phyloP scores from a whole-genome alignment of 2,888 invertebrate species.

The Saturnia japonica region DNA sequence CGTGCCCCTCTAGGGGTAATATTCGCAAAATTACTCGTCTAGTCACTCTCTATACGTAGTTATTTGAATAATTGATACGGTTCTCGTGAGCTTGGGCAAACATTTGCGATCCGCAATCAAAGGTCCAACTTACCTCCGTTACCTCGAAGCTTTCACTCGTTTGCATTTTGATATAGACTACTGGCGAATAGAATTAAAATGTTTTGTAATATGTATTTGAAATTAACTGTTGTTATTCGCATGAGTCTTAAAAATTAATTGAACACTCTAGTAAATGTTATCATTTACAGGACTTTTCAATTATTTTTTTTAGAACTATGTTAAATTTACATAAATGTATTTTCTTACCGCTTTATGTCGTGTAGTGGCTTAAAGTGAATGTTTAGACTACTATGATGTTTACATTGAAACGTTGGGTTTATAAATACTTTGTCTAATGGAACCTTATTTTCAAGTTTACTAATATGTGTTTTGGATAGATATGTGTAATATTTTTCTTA shows the following conservation, averaged over 20 bases:
- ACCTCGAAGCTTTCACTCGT: conserved; percentile 48
- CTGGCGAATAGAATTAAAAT: conserved; percentile 23
- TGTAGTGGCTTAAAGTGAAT: no score
- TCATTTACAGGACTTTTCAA: not conserved
- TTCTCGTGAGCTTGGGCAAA: conserved; percentile 68
- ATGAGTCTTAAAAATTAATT: conserved; percentile 12
- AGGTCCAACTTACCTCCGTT: conserved; percentile 64
- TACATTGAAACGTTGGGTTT: not conserved
- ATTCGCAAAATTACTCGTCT: conserved; percentile 71
- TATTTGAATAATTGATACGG: conserved; percentile 78
- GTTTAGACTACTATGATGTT: no score
- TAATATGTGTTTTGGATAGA: not conserved
- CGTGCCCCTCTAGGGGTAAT: conserved; percentile 59
- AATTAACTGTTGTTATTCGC: conserved; percentile 6
- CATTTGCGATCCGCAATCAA: conserved; percentile 76
- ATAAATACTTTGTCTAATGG: not conserved
- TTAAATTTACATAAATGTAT: not conserved
- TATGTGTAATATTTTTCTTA: not conserved
- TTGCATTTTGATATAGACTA: conserved; percentile 40
- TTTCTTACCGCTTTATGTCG: no score
- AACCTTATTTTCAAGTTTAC: not conserved
- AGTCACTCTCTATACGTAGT: conserved; percentile 61
- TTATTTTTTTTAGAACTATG: not conserved
- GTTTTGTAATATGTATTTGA: conserved; percentile 10
- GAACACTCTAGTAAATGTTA: not conserved